These are phyloP conservation scores for Lordiphosa andalusiaca DNA, from an alignment of 2,888 invertebrate genomes.

Conservation along the genomic window DNA sequence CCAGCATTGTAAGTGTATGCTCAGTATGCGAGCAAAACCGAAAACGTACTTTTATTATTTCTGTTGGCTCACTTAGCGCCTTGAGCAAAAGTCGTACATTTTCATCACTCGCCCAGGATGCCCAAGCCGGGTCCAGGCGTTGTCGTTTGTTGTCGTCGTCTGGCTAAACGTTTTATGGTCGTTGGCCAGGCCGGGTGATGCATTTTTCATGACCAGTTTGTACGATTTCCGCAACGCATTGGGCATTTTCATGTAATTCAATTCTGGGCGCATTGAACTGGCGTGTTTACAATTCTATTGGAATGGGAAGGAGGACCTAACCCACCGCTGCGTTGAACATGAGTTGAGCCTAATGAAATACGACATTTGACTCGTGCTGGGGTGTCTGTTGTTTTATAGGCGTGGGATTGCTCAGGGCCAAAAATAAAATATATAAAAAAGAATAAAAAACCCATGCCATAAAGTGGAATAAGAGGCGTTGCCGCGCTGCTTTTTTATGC, in stretches of 20 bases:
- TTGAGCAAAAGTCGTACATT: conserved; percentile 67
- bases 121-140: conserved; percentile 17
- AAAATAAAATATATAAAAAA: conserved; percentile 13
- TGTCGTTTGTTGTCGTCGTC: conserved; percentile 35
- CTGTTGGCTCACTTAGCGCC: conserved; percentile 59
- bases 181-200: conserved; percentile 47
- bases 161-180: conserved; percentile 33
- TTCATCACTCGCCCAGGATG: conserved; percentile 57
- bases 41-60: conserved; percentile 5
- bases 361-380: conserved; percentile 70
- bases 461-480: conserved; percentile 1
- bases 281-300: conserved; percentile 67
- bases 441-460: neutral
- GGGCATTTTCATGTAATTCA: conserved; percentile 71
- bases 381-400: conserved; percentile 56
- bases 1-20: too few species aligned
- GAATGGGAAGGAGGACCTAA: conserved; percentile 26
- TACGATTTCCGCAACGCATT: conserved; percentile 71
- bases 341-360: conserved; percentile 62
- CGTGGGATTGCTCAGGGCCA: conserved; percentile 68
- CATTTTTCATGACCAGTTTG: conserved; percentile 74
- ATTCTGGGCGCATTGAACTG: conserved; percentile 58
- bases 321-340: conserved; percentile 65
- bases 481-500: conserved; percentile 4
- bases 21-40: too few species aligned